Conservation (phyloP, 2,797 vertebrate genomes). For the Artibeus lituratus region DNA sequence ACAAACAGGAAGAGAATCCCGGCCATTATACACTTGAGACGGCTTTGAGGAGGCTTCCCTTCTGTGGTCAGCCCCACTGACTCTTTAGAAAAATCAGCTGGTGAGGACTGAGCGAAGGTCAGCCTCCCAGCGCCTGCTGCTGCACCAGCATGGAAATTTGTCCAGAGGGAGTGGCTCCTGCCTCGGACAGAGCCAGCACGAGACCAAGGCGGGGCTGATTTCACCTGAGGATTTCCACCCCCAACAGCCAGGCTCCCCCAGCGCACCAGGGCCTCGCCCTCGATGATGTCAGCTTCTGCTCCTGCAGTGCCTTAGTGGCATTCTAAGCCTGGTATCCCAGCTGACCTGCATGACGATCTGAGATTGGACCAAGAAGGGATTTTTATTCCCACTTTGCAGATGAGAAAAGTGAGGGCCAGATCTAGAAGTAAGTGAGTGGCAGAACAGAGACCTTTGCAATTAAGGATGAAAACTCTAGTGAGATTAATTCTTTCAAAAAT, state of each 20-base stretch:
- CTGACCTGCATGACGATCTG: background rate
- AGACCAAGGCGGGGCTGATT: background rate
- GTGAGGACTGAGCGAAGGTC: too few species aligned
- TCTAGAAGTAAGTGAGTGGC: background rate
- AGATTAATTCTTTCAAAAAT: background rate
- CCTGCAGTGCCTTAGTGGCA: fast-evolving
- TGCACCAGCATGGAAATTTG: background rate
- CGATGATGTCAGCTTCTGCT: background rate
- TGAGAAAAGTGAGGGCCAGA: background rate
- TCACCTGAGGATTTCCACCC: background rate
- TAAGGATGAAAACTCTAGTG: background rate
- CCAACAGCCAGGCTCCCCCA: background rate
- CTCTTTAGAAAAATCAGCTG: background rate
- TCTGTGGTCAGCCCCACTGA: background rate
- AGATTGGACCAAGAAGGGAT: background rate
- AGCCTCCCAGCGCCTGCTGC: background rate
- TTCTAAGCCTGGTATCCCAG: background rate
- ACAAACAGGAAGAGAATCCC: background rate
- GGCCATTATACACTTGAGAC: background rate
- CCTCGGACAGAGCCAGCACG: background rate
- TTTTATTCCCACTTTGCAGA: background rate
- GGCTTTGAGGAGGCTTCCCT: background rate
- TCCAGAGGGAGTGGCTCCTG: background rate
- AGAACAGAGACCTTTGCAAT: background rate
- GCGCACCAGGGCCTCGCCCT: fast-evolving